A percentile compares a stretch with the other conserved stretches of the same genome.
phyloP scores from a whole-genome alignment of 37 sponge, comb jelly and placozoan genomes.

The Halisarca cf. caerulea region DNA sequence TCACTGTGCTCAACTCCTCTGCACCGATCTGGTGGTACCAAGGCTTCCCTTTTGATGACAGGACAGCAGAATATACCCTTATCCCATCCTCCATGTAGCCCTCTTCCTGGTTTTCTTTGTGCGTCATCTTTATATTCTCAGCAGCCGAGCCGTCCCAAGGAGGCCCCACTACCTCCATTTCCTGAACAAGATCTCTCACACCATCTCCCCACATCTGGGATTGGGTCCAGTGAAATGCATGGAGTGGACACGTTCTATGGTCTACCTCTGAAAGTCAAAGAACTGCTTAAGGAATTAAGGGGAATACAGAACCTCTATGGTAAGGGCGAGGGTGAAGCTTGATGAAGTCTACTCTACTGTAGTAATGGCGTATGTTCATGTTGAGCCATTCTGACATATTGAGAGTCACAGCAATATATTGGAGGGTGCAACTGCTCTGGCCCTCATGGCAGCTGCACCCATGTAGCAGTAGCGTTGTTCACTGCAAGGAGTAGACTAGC shows the following conservation, averaged over 20 bases:
- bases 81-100: background rate
- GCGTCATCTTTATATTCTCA: background rate
- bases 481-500: no score
- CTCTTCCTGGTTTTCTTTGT: background rate
- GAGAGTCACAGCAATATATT: no score
- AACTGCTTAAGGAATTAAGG: slow-evolving; percentile 41
- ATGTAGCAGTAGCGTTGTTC: no score
- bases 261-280: slow-evolving; percentile 62
- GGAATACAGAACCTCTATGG: slow-evolving; percentile 77
- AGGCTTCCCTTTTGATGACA: background rate
- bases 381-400: no score
- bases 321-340: slow-evolving; percentile 8
- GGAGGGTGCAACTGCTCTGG: no score
- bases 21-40: background rate
- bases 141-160: background rate
- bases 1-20: background rate
- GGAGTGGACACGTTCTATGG: slow-evolving; percentile 65
- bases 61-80: background rate
- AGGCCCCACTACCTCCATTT: background rate
- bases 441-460: no score
- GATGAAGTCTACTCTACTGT: background rate
- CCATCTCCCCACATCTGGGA: background rate
- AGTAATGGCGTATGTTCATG: no score
- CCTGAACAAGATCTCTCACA: background rate
- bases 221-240: background rate